A percentile compares a stretch with the other conserved stretches of the same genome.
Conservation (phyloP, 2,797 vertebrate genomes). For the Hypotaenidia okinawae region DNA sequence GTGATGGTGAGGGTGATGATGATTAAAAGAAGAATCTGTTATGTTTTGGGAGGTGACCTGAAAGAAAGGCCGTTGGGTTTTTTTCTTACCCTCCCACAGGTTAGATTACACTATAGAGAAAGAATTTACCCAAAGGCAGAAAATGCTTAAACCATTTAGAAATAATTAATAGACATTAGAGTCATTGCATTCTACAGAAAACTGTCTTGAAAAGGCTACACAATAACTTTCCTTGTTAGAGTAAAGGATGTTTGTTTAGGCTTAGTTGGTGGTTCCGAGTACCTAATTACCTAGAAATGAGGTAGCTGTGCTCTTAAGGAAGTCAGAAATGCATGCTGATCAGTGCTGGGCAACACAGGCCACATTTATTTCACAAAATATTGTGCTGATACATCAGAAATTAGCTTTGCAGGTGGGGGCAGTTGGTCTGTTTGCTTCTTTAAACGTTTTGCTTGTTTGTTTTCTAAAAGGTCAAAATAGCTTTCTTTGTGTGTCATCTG, state of each 20-base stretch:
- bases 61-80: not conserved
- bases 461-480: not conserved
- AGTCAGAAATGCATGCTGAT: not conserved
- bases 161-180: slow-evolving; percentile 64
- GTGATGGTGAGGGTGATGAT: not conserved
- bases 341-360: not conserved
- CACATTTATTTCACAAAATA: not conserved
- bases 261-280: slow-evolving; percentile 3
- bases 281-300: slow-evolving; percentile 40
- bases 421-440: not conserved
- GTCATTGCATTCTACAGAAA: slow-evolving; percentile 11
- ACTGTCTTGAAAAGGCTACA: slow-evolving; percentile 16
- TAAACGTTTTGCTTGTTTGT: not conserved
- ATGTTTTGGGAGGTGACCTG: not conserved
- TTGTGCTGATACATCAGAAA: not conserved
- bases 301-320: slow-evolving; percentile 1
- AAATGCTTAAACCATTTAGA: slow-evolving; percentile 51
- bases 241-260: slow-evolving; percentile 59
- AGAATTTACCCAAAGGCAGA: slow-evolving; percentile 55
- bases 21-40: slow-evolving; percentile 22
- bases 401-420: not conserved
- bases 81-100: slow-evolving; percentile 4
- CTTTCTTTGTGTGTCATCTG: not conserved
- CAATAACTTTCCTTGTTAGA: slow-evolving; percentile 55
- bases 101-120: slow-evolving; percentile 37